Evolutionary conservation across 2,888 invertebrate species (phyloP), one percentile per base, ranked within the genome.

Genomic region (Megaustenia siamemsis): DNA sequence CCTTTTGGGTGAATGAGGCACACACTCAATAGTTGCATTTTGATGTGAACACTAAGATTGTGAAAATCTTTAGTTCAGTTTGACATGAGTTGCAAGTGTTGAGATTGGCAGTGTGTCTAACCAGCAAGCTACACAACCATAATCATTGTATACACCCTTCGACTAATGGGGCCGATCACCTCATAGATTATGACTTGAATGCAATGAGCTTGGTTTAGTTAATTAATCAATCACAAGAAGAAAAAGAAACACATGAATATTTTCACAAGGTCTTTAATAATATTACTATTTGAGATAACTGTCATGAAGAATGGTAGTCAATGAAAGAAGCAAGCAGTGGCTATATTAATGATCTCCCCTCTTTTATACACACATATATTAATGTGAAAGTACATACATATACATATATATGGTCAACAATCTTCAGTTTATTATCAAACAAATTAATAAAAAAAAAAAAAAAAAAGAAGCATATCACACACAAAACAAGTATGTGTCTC

Each of bases 211-310:
- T n/a, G n/a, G n/a, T n/a, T n/a, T n/a, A n/a, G n/a, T n/a, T n/a
- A n/a, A n/a, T n/a, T n/a, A n/a, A n/a, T n/a, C n/a, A n/a, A n/a
- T n/a, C n/a, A n/a, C n/a, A n/a, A n/a, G n/a, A n/a, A n/a, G n/a
- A n/a, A n/a, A n/a, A n/a, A 40, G 21, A 43, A 21, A 43, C 24
- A 1, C 35, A 21, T 43, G 15, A 43, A 28, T 38, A 73, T 73
- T 45, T 73, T 73, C 43, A 73, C 40, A 73, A 69, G n/a, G 71
- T n/a, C 45, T 73, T 73, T 73, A 45, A 35, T n/a, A n/a, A n/a
- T n/a, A n/a, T 73, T 49, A 4, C 18, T 73, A 73, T 49, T 49
- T 73, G 32, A 73, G 73, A 73, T 73, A 73, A 73, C 18, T 73
- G 71, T 43, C 73, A 73, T 49, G 28, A 49, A 73, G 21, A 49